Evolutionary conservation across 2,797 vertebrate species (phyloP).

Genomic region (Spinus olivaceus): DNA sequence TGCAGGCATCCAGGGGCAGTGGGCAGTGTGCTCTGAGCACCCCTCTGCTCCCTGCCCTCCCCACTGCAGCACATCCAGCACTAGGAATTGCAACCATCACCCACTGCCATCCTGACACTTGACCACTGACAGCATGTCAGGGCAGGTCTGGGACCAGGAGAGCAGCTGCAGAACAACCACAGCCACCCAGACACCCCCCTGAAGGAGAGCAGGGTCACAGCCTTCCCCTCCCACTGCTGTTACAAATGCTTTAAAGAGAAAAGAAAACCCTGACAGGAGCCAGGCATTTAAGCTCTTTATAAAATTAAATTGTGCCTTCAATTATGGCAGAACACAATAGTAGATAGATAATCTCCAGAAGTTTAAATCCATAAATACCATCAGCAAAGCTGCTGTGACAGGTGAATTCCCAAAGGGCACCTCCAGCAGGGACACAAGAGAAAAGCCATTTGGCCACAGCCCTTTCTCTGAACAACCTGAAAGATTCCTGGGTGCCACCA

Average conservation of each 20-base stretch:
- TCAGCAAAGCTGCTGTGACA: constrained; percentile 17
- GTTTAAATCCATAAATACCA: constrained; percentile 26
- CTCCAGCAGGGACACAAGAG: neutral
- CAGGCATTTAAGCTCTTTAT: constrained; percentile 28
- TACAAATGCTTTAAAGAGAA: neutral
- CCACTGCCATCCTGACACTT: neutral
- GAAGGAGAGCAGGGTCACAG: neutral
- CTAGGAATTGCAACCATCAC: neutral
- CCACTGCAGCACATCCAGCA: neutral
- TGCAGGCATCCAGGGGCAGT: neutral
- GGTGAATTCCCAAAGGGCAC: neutral
- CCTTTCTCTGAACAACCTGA: neutral
- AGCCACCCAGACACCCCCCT: neutral
- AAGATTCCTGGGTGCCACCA: accelerated
- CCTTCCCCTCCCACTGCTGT: neutral
- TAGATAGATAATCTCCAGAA: constrained; percentile 6
- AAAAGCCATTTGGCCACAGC: neutral
- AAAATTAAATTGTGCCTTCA: constrained; percentile 17
- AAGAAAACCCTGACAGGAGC: neutral
- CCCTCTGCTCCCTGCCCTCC: neutral
- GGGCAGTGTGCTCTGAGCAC: neutral
- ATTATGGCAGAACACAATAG: neutral
- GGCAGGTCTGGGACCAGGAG: neutral
- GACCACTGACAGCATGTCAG: accelerated
- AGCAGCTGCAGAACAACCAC: neutral